Evolutionary conservation across 2,888 invertebrate species (phyloP).

Genomic region (Mesochorus sp.): DNA sequence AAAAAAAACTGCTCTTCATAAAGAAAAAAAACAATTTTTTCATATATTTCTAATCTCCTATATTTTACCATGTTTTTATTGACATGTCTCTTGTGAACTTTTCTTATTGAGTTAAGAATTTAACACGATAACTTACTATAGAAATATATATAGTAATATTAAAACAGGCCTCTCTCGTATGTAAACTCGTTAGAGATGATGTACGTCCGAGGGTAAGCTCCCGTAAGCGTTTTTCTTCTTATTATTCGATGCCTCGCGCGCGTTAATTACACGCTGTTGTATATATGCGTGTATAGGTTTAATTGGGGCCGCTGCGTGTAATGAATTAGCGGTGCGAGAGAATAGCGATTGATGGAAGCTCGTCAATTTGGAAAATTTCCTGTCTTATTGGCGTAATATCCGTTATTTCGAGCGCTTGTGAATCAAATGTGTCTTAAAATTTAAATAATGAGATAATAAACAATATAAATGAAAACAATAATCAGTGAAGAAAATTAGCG

Average conservation of each 20-base stretch:
- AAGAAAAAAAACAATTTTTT: background rate
- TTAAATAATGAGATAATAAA: background rate
- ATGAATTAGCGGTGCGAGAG: constrained; percentile 11
- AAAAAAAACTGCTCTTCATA: background rate
- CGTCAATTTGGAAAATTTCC: constrained; percentile 8
- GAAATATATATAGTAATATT: too few relatives aligned
- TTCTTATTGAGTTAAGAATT: too few relatives aligned
- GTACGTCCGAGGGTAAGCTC: background rate
- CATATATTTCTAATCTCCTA: too few relatives aligned
- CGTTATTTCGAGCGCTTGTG: too few relatives aligned
- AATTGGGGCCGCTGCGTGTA: constrained; percentile 33
- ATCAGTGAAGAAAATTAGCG: background rate
- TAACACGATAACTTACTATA: too few relatives aligned
- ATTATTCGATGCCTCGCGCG: constrained; percentile 26
- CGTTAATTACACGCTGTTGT: constrained; percentile 45
- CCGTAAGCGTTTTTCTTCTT: background rate
- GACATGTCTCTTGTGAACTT: too few relatives aligned
- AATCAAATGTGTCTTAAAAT: too few relatives aligned
- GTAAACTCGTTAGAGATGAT: too few relatives aligned
- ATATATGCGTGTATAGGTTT: background rate
- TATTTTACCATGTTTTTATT: too few relatives aligned
- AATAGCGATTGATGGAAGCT: constrained; percentile 31
- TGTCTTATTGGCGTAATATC: too few relatives aligned
- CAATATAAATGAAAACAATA: background rate
- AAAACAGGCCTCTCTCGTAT: too few relatives aligned